Evolutionary conservation across 1,140 invertebrate species (phyloP).

Genomic region (Hormaphis cornu): DNA sequence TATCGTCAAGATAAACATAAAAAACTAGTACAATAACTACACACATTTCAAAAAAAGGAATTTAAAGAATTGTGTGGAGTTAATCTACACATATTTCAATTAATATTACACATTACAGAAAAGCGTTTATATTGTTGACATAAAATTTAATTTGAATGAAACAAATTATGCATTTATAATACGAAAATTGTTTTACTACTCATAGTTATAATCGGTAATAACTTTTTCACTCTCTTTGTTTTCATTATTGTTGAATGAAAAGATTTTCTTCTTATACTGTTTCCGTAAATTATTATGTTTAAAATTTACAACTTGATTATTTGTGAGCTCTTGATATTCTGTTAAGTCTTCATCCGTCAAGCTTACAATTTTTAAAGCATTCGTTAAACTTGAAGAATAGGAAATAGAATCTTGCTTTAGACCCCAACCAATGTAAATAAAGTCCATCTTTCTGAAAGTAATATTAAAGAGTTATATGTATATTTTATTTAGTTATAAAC

Average conservation of each 20-base stretch:
- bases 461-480: background rate
- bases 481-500: too few relatives aligned
- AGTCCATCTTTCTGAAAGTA: background rate
- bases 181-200: background rate
- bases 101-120: too few relatives aligned
- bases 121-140: too few relatives aligned
- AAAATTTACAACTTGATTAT: background rate
- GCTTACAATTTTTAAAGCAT: background rate
- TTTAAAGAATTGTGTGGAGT: too few relatives aligned
- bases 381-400: background rate
- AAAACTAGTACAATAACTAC: too few relatives aligned
- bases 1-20: too few relatives aligned
- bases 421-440: conserved; percentile 1
- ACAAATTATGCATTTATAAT: too few relatives aligned
- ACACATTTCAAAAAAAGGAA: too few relatives aligned
- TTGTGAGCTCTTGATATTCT: background rate
- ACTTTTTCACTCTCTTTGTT: background rate
- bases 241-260: background rate
- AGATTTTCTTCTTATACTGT: background rate
- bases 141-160: too few relatives aligned
- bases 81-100: too few relatives aligned
- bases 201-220: background rate
- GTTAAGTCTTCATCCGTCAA: background rate
- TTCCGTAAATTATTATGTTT: background rate
- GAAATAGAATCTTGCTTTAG: background rate